Percentiles rank a stretch among this genome's conserved stretches.
These are phyloP conservation scores for Odontocolon sp. DNA, from an alignment of 2,888 invertebrate species.

Conservation along the genomic window DNA sequence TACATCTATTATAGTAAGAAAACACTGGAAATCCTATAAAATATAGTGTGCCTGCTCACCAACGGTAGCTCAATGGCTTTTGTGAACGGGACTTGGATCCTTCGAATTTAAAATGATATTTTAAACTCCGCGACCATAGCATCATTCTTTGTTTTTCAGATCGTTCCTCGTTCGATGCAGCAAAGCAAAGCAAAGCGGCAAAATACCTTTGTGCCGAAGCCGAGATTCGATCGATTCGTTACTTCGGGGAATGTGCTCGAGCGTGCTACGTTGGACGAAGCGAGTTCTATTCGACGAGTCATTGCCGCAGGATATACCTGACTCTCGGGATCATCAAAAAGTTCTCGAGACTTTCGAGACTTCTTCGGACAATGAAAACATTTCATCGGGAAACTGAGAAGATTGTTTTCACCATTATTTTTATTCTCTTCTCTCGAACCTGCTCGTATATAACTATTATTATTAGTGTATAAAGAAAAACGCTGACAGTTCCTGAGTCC, in stretches of 20 bases:
- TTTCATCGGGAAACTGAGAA: background rate
- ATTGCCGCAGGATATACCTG: constrained; percentile 67
- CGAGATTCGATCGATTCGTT: constrained; percentile 70
- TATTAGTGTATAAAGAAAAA: too few relatives aligned
- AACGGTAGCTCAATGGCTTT: constrained; percentile 39
- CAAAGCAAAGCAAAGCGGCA: constrained; percentile 26
- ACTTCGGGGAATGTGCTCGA: constrained; percentile 57
- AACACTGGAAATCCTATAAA: background rate
- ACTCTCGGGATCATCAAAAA: background rate
- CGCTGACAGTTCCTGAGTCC: too few relatives aligned
- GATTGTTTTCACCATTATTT: background rate
- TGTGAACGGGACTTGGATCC: background rate
- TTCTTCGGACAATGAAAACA: background rate
- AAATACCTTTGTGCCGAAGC: constrained; percentile 68
- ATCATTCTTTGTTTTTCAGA: constrained; percentile 66
- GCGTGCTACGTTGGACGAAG: constrained; percentile 35
- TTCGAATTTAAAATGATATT: constrained; percentile 74
- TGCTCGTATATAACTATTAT: background rate
- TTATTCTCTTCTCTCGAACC: background rate
- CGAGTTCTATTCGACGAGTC: constrained; percentile 71
- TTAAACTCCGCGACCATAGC: constrained; percentile 64
- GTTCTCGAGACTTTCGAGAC: background rate
- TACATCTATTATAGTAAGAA: background rate
- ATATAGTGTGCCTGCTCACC: constrained; percentile 8
- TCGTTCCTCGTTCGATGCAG: background rate